Percentiles rank a stretch among this genome's conserved stretches.
These are phyloP conservation scores for Triplophysa rosa DNA, from an alignment of 2,113 vertebrate species.

Conservation along the genomic window DNA sequence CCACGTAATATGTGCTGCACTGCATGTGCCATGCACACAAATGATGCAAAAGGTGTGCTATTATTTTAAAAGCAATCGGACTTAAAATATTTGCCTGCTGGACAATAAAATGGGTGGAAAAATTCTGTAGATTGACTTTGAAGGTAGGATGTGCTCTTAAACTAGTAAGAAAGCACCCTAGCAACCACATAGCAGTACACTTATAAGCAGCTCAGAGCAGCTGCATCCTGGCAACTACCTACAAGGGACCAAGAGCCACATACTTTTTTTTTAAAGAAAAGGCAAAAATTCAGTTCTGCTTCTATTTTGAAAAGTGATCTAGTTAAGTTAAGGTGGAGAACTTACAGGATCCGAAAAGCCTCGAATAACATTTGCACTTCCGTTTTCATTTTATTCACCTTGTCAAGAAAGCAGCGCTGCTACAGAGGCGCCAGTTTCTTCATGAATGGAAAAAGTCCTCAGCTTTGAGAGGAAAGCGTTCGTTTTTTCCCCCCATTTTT, in stretches of 20 bases:
- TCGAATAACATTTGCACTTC: constrained; percentile 55
- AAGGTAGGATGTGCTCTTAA: too few relatives aligned
- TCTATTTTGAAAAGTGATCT: constrained; percentile 51
- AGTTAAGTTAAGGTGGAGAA: constrained; percentile 30
- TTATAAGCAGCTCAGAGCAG: background rate
- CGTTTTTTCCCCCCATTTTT: background rate
- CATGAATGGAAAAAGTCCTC: background rate
- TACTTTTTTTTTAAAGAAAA: background rate
- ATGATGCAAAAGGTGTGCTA: background rate
- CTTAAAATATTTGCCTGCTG: too few relatives aligned
- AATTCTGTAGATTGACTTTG: too few relatives aligned
- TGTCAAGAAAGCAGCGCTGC: constrained; percentile 8
- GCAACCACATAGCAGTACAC: background rate
- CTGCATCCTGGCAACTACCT: too few relatives aligned
- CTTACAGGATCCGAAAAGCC: constrained; percentile 49
- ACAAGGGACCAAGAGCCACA: background rate
- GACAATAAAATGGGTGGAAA: too few relatives aligned
- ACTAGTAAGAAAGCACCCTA: background rate
- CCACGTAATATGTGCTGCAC: background rate
- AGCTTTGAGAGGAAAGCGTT: background rate
- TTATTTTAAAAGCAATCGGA: background rate
- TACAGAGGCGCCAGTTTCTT: background rate
- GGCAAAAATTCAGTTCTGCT: background rate
- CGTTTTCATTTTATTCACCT: constrained; percentile 26
- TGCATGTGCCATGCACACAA: background rate